Evolutionary conservation across 1,140 invertebrate genomes (phyloP).

Genomic region (Heliconius himera): DNA sequence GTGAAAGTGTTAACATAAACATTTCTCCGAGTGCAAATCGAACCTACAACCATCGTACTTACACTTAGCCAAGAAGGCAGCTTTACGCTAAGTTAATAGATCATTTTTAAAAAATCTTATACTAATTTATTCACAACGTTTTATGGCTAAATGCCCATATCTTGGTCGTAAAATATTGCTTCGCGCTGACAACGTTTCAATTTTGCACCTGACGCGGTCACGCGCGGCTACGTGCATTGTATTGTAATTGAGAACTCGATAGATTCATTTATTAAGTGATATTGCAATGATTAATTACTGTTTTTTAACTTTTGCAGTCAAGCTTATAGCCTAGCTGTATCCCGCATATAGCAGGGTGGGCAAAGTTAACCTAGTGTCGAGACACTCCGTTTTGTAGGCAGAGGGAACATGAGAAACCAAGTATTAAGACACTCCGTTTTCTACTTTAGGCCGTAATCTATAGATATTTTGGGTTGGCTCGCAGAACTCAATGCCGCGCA

Average conservation of each 20-base stretch:
- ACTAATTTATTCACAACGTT: not conserved
- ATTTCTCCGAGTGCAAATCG: too few relatives aligned
- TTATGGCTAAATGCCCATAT: not conserved
- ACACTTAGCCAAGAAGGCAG: too few relatives aligned
- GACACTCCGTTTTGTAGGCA: too few relatives aligned
- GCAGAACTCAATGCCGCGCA: not conserved
- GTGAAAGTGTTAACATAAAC: too few relatives aligned
- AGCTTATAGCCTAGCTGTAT: not conserved
- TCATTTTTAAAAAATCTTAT: not conserved
- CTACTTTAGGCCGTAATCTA: not conserved
- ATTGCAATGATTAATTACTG: not conserved
- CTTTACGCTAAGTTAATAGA: too few relatives aligned
- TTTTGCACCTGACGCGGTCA: constrained; percentile 11
- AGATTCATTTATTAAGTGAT: not conserved
- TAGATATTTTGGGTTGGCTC: not conserved
- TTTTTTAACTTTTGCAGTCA: not conserved
- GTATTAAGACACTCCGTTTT: not conserved
- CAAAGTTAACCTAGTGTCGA: too few relatives aligned
- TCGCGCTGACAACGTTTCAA: constrained; percentile 12
- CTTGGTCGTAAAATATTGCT: not conserved
- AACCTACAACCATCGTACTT: too few relatives aligned
- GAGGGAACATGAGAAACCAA: not conserved
- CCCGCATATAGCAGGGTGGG: too few relatives aligned
- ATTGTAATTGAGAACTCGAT: not conserved
- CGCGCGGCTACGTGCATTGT: not conserved